Base-by-base conservation (phyloP, 1,140 invertebrate species). In the Pseudomyrmex concolor region DNA sequence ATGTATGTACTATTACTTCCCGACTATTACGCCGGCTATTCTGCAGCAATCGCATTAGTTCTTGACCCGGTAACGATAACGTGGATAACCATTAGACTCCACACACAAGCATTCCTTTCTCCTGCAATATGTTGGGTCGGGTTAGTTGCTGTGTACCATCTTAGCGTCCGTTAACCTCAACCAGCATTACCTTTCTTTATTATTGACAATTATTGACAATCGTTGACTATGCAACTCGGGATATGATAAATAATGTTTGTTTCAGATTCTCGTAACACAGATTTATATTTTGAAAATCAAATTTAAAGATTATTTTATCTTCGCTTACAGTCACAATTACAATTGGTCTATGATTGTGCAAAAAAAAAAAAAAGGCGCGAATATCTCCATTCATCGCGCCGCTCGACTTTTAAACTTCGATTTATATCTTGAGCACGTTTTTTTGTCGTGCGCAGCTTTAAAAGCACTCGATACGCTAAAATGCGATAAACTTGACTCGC, bases 31-130 rank as follows among this genome's bases (percentile, higher is more conserved):
- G 54, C 66, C 66, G 43, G 64, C 54, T 59, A 66, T 59, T 80
- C 63, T 50, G 34, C 74, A 45, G 74, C 74, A 67, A 77, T 77
- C 74, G 55, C 76, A 59, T 80, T 71, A 70, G 54, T 71, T 80
- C 76, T 80, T 59, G 54, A 80, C 54, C 54, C 54, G 54, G 54
- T 34, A 71, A 80, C 76, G 76, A 80, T 80, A 80, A 80, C 54
- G 54, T 19, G 64, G 64, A 70, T 70, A 48, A 55, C 76, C 76
- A 70, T 80, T 80, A 80, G 64, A 59, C 43, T 34, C 12, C 43
- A 13, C 66, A 48, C 55, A 48, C 43, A 54, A 25, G 22, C 64
- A 15, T 80, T 77, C 70, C 66, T 80, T 70, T n/a, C 34, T 34
- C 45, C 43, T 50, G 17, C 76, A 19, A 60, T 15, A 59, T 59